Conservation (phyloP, 1,140 invertebrate genomes). For the Dreissena rostriformis region DNA sequence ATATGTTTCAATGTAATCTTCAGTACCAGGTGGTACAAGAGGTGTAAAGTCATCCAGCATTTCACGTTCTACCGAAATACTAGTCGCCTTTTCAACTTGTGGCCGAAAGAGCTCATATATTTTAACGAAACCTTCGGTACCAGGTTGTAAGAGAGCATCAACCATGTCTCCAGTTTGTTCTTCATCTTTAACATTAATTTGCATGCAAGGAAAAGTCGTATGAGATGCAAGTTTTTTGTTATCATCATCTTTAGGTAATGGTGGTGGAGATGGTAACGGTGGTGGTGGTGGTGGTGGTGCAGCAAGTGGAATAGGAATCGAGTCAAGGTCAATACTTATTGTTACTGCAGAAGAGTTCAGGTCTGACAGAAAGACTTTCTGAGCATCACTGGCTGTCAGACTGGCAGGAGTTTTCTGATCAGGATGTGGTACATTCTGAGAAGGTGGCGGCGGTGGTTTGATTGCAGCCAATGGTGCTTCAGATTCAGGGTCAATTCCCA, state of each 20-base stretch:
- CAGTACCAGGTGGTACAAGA: background rate
- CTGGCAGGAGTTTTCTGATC: constrained; percentile 29
- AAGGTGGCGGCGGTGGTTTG: constrained; percentile 63
- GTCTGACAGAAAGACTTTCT: constrained; percentile 23
- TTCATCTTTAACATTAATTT: background rate
- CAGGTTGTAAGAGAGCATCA: background rate
- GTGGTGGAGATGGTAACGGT: background rate
- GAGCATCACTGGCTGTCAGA: constrained; percentile 12
- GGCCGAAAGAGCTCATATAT: background rate
- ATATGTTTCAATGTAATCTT: background rate
- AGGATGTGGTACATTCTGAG: constrained; percentile 62
- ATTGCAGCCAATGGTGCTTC: constrained; percentile 52
- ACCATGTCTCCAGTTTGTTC: no score
- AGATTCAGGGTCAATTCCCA: constrained; percentile 65
- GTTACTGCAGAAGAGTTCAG: background rate
- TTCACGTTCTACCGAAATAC: background rate
- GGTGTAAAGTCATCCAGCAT: background rate
- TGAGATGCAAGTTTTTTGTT: background rate
- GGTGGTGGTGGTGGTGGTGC: background rate
- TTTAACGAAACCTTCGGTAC: background rate
- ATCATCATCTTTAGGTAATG: background rate
- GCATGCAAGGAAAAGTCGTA: background rate
- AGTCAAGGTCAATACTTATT: background rate
- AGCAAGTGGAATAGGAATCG: background rate
- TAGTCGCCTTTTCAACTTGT: background rate